phyloP scores from a whole-genome alignment of 2,888 invertebrate species.

The Cylloceria caligata region DNA sequence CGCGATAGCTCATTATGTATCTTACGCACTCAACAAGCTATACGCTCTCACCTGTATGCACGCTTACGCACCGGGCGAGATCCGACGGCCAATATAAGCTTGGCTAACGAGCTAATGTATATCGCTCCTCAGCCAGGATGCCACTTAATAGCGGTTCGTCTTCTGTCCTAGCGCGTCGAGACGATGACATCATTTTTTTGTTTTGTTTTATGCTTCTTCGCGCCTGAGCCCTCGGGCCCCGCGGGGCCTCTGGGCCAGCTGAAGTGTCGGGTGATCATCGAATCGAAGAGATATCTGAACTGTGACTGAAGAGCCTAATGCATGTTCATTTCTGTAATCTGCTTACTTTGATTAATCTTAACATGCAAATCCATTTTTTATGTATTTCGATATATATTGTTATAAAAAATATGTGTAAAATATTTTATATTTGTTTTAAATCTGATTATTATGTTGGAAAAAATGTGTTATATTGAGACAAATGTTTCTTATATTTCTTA shows the following conservation, averaged over 20 bases:
- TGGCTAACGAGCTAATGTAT: constrained; percentile 62
- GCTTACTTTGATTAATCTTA: not conserved
- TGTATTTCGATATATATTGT: not conserved
- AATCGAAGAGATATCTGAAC: not conserved
- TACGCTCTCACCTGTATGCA: constrained; percentile 38
- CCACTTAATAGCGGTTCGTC: constrained; percentile 44
- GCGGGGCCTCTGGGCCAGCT: not conserved
- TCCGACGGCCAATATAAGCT: constrained; percentile 27
- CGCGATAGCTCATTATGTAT: not conserved
- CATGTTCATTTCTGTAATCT: not conserved
- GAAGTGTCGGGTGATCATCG: not conserved
- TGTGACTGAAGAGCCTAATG: not conserved
- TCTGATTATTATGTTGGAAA: too few species aligned
- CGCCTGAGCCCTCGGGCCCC: not conserved
- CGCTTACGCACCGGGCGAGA: constrained; percentile 28
- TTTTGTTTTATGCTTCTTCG: not conserved
- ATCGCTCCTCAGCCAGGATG: constrained; percentile 43
- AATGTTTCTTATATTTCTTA: too few species aligned
- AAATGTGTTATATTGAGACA: too few species aligned
- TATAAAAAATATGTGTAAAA: not conserved
- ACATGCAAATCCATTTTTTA: not conserved
- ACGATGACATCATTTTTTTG: constrained; percentile 19
- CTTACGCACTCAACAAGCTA: constrained; percentile 6
- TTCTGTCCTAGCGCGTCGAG: constrained; percentile 19
- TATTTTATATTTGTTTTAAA: too few species aligned